phyloP scores from a whole-genome alignment of 2,113 vertebrate genomes.

The Hyperoodon ampullatus region DNA sequence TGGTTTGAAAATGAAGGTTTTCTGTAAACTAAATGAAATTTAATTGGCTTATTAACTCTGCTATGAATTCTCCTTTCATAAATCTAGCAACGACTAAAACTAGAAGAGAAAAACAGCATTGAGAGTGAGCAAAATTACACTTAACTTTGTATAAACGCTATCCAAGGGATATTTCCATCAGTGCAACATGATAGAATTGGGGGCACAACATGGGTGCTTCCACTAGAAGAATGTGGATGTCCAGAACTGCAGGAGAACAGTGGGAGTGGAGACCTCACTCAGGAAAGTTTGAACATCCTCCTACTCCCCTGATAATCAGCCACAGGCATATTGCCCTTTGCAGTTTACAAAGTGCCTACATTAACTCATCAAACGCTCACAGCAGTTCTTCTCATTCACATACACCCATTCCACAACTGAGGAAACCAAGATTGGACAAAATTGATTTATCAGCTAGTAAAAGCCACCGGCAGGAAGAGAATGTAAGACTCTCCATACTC shows the following conservation, averaged over 20 bases:
- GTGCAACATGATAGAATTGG: background rate
- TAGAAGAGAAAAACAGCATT: background rate
- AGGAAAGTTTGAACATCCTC: background rate
- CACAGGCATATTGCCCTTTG: background rate
- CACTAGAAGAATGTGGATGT: background rate
- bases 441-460: background rate
- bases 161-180: background rate
- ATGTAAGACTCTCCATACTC: background rate
- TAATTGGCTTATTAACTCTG: conserved; percentile 77
- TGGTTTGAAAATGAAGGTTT: conserved; percentile 60
- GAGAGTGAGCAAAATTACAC: conserved; percentile 43
- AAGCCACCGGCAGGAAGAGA: background rate
- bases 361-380: background rate
- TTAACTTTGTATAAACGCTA: conserved; percentile 32
- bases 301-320: background rate
- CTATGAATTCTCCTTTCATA: conserved; percentile 64
- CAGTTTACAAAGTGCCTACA: background rate
- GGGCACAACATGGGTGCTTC: background rate
- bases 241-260: background rate
- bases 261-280: background rate
- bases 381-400: background rate
- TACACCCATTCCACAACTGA: background rate
- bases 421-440: background rate
- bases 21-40: conserved; percentile 74
- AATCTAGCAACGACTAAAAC: conserved; percentile 51